Conservation (phyloP, 1,140 invertebrate genomes). For the Pectinophora gossypiella region DNA sequence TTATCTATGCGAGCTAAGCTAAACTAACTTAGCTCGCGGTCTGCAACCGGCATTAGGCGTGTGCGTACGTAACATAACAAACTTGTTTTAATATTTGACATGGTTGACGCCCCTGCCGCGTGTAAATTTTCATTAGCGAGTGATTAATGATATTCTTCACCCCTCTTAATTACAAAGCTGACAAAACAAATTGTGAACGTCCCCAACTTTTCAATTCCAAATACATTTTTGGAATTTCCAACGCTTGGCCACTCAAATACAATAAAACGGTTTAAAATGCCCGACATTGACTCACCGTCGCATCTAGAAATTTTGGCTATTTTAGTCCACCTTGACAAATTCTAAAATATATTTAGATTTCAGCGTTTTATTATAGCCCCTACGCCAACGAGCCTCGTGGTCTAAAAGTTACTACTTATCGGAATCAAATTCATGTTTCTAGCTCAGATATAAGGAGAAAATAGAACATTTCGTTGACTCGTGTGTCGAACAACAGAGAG, state of each 20-base stretch:
- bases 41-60: neutral
- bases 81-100: slow-evolving; percentile 18
- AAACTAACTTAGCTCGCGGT: too few relatives aligned
- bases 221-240: neutral
- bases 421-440: too few relatives aligned
- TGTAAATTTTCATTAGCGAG: slow-evolving; percentile 21
- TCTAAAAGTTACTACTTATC: too few relatives aligned
- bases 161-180: slow-evolving; percentile 1
- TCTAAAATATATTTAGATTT: too few relatives aligned
- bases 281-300: slow-evolving; percentile 30
- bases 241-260: neutral
- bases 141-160: slow-evolving; percentile 8
- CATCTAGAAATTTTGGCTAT: slow-evolving; percentile 17
- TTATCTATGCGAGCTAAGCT: too few relatives aligned
- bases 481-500: neutral
- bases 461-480: neutral
- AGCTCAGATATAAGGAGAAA: too few relatives aligned
- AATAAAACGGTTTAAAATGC: neutral
- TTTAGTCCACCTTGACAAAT: slow-evolving; percentile 24
- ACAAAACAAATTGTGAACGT: neutral
- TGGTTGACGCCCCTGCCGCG: slow-evolving; percentile 20
- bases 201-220: too few relatives aligned
- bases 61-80: slow-evolving; percentile 16
- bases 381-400: too few relatives aligned
- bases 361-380: too few relatives aligned